Percentiles rank a stretch among this genome's conserved stretches.
Evolutionary conservation across 37 sponge, comb jelly and placozoan genomes (phyloP).

Genomic region (Petrosia ficiformis): DNA sequence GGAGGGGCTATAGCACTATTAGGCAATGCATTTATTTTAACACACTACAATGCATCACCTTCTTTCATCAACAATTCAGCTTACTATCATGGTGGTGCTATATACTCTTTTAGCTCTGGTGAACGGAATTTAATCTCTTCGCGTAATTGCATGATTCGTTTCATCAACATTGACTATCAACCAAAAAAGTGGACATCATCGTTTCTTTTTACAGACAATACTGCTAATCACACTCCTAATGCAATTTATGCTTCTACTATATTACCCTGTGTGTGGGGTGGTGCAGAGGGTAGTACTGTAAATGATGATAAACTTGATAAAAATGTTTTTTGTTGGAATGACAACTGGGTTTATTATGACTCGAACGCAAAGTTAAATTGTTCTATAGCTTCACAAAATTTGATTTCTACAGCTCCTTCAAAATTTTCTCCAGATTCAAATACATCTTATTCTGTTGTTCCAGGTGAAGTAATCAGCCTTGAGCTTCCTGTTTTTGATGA

Average conservation of each 20-base stretch:
- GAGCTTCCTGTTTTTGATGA: constrained; percentile 23
- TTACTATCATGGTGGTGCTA: constrained; percentile 56
- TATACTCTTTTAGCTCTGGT: constrained; percentile 35
- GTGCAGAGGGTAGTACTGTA: constrained; percentile 6
- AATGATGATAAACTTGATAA: too few relatives aligned
- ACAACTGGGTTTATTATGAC: too few relatives aligned
- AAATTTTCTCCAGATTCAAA: not conserved
- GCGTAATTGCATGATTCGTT: constrained; percentile 64
- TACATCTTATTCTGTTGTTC: not conserved
- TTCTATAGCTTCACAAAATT: constrained; percentile 11
- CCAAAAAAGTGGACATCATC: constrained; percentile 38
- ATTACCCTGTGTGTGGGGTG: constrained; percentile 52
- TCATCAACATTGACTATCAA: not conserved
- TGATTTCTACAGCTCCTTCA: constrained; percentile 33
- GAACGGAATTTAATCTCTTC: constrained; percentile 55
- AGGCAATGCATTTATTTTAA: constrained; percentile 47
- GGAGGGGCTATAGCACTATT: constrained; percentile 63
- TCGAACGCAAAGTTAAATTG: constrained; percentile 20
- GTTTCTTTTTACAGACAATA: constrained; percentile 47
- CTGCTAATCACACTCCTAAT: not conserved
- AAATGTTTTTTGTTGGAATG: too few relatives aligned
- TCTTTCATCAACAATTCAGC: constrained; percentile 51
- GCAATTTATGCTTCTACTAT: constrained; percentile 67
- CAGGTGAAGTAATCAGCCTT: constrained; percentile 14
- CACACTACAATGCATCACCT: not conserved